A percentile compares a stretch with the other conserved stretches of the same genome.
These are phyloP conservation scores for Fistularia commersonii DNA, from an alignment of 2,797 vertebrate species.

Conservation along the genomic window DNA sequence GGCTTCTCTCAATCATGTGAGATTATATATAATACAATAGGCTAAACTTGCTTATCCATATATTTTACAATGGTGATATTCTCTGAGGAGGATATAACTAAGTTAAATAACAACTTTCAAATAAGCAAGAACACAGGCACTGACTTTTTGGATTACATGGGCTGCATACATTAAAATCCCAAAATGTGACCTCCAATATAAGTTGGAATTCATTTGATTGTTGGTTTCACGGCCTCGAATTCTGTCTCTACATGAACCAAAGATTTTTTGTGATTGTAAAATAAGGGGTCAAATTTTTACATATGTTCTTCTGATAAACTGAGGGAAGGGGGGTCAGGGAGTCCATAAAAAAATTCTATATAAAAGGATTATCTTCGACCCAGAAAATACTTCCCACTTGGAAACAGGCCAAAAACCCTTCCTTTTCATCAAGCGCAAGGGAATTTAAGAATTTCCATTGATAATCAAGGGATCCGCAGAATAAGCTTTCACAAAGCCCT, in stretches of 20 bases:
- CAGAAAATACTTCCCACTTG: not conserved
- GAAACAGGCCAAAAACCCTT: constrained; percentile 6
- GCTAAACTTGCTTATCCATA: no score
- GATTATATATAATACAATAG: no score
- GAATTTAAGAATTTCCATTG: constrained; percentile 7
- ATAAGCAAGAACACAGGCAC: constrained; percentile 16
- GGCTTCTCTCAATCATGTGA: no score
- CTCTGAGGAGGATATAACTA: constrained; percentile 13
- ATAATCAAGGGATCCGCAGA: constrained; percentile 26
- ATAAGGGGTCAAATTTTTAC: constrained; percentile 3
- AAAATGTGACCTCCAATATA: constrained; percentile 34
- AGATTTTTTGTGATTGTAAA: constrained; percentile 8
- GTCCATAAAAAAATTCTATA: no score
- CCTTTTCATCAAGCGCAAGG: constrained; percentile 13
- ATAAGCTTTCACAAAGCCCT: constrained; percentile 13
- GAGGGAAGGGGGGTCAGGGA: no score
- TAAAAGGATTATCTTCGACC: no score
- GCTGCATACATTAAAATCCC: constrained; percentile 20
- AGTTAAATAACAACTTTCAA: constrained; percentile 20
- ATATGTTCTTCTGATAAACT: no score
- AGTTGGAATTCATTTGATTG: constrained; percentile 30
- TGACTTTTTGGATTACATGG: constrained; percentile 16
- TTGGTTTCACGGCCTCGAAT: constrained; percentile 10
- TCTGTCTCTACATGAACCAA: constrained; percentile 5
- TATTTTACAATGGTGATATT: constrained; percentile 28